phyloP scores from a whole-genome alignment of 2,888 invertebrate species.

The Drosophila affinis region DNA sequence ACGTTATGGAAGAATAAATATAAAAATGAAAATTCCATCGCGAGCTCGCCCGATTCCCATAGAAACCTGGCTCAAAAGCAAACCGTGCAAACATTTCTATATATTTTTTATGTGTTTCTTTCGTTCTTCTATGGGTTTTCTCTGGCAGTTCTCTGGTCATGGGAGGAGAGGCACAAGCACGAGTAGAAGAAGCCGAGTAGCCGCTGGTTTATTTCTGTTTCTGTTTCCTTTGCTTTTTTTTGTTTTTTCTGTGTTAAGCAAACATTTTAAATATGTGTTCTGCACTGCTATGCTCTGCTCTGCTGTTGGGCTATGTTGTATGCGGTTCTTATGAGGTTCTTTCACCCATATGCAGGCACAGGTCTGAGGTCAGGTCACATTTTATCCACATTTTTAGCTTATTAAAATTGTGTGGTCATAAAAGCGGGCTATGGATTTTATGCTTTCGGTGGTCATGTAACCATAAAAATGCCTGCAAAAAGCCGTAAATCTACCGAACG shows the following conservation, averaged over 20 bases:
- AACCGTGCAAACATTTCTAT: background rate
- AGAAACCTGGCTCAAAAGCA: slow-evolving; percentile 1
- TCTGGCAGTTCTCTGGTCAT: background rate
- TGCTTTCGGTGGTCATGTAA: slow-evolving; percentile 17
- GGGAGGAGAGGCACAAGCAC: background rate
- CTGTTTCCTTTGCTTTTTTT: slow-evolving; percentile 7
- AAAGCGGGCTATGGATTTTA: slow-evolving; percentile 43
- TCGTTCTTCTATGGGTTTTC: slow-evolving; percentile 2
- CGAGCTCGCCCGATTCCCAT: background rate
- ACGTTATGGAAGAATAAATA: slow-evolving; percentile 1
- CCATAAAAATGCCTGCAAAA: slow-evolving; percentile 16
- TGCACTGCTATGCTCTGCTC: background rate
- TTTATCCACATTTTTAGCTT: slow-evolving; percentile 43
- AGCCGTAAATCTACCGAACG: slow-evolving; percentile 2
- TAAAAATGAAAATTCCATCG: slow-evolving; percentile 23
- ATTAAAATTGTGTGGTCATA: slow-evolving; percentile 45
- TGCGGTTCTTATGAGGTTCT: slow-evolving; percentile 5
- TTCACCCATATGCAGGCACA: slow-evolving; percentile 32
- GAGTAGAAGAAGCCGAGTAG: background rate
- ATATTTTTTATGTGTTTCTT: slow-evolving; percentile 12
- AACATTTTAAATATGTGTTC: slow-evolving; percentile 38
- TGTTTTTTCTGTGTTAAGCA: slow-evolving; percentile 20
- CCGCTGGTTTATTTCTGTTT: background rate
- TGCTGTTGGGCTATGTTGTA: slow-evolving; percentile 32
- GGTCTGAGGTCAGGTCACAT: slow-evolving; percentile 18